These are phyloP conservation scores for Euleptes europaea DNA, from an alignment of 2,113 vertebrate genomes.

Conservation along the genomic window DNA sequence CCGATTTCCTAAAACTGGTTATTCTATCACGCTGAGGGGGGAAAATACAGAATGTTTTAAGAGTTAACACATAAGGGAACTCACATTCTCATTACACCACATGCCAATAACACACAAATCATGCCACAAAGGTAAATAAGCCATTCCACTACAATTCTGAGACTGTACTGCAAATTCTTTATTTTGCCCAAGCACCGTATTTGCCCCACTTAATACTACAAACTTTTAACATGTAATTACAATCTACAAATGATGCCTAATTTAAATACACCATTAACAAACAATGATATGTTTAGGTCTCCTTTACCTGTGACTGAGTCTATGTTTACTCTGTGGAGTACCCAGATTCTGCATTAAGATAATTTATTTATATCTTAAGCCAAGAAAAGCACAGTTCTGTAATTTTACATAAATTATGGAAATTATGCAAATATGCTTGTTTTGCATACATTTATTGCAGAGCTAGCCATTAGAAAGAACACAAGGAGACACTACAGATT, in stretches of 20 bases:
- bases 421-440: not conserved
- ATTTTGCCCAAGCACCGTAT: not conserved
- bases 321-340: not conserved
- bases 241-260: not conserved
- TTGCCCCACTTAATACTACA: not conserved
- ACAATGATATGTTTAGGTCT: not conserved
- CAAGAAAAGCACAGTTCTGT: not conserved
- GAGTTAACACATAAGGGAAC: slow-evolving; percentile 36
- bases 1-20: slow-evolving; percentile 93
- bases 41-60: slow-evolving; percentile 48
- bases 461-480: not conserved
- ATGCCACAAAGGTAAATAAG: slow-evolving; percentile 60
- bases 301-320: not conserved
- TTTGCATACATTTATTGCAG: not conserved
- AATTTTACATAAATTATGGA: not conserved
- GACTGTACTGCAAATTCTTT: slow-evolving; percentile 44
- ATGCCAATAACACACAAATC: not conserved
- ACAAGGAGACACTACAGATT: not conserved
- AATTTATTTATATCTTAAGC: not conserved
- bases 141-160: slow-evolving; percentile 58
- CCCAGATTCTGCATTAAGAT: not conserved
- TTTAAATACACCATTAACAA: not conserved
- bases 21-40: slow-evolving; percentile 92
- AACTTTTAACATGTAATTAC: not conserved
- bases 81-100: slow-evolving; percentile 1